These are phyloP conservation scores for Machaerirhynchus nigripectus DNA, from an alignment of 2,113 vertebrate genomes.

Conservation along the genomic window DNA sequence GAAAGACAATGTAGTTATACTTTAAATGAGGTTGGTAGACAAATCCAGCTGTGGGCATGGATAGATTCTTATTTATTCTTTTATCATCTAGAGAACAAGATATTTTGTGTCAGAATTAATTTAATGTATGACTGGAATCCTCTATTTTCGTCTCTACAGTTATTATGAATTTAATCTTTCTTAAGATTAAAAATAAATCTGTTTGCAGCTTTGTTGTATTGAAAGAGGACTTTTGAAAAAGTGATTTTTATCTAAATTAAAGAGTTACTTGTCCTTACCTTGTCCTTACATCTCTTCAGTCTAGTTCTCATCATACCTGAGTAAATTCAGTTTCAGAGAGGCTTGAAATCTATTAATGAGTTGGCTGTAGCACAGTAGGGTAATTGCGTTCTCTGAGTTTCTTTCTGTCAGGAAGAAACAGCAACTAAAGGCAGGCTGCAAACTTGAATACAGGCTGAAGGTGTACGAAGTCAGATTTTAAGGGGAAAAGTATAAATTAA, in stretches of 20 bases:
- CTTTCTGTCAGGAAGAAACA: not conserved
- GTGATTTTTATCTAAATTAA: not conserved
- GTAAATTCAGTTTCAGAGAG: not conserved
- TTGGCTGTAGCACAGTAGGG: not conserved
- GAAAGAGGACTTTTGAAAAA: not conserved
- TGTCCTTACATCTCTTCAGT: not conserved
- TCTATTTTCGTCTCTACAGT: not conserved
- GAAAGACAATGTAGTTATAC: not conserved
- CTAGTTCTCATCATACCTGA: not conserved
- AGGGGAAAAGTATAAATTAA: not conserved
- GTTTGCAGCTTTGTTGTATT: not conserved
- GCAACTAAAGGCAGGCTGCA: not conserved
- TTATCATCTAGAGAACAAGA: not conserved
- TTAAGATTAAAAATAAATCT: not conserved
- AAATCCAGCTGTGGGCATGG: not conserved
- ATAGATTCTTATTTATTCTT: not conserved
- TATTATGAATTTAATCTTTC: not conserved
- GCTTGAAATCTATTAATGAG: not conserved
- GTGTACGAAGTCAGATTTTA: not conserved
- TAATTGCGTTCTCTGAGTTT: not conserved
- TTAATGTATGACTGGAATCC: not conserved
- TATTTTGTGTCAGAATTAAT: not conserved
- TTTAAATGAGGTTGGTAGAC: not conserved
- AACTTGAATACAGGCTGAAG: not conserved
- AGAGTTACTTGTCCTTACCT: not conserved